These are phyloP conservation scores for Epinephelus cyanopodus DNA, from an alignment of 2,113 vertebrate species.

Conservation along the genomic window DNA sequence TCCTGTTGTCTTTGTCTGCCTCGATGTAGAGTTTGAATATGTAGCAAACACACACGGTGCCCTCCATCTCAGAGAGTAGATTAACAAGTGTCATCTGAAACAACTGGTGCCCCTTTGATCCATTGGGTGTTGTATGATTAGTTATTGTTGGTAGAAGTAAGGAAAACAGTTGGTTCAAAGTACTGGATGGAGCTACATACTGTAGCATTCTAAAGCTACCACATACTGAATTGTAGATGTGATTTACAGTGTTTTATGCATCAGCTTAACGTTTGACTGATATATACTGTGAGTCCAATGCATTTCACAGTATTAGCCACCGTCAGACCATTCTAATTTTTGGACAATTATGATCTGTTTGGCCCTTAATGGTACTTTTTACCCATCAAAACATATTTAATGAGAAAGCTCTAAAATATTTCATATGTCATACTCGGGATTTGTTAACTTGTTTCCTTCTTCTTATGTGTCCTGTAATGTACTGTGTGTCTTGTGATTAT, in stretches of 20 bases:
- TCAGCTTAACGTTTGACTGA: background rate
- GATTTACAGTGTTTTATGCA: background rate
- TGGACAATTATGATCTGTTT: background rate
- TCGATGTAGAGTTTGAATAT: constrained; percentile 19
- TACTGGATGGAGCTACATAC: background rate
- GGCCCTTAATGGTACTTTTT: background rate
- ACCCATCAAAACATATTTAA: background rate
- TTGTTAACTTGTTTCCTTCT: too few relatives aligned
- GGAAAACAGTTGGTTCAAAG: background rate
- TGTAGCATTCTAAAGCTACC: background rate
- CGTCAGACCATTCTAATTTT: background rate
- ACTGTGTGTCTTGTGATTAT: too few relatives aligned
- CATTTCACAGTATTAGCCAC: background rate
- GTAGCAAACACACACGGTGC: background rate
- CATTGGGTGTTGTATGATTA: background rate
- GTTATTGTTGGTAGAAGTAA: background rate
- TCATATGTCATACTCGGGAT: background rate
- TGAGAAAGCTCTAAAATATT: constrained; percentile 1
- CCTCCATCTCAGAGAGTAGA: background rate
- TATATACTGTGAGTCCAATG: background rate
- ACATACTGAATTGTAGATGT: background rate
- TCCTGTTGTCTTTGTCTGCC: constrained; percentile 20
- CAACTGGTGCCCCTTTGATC: background rate
- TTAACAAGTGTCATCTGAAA: constrained; percentile 6
- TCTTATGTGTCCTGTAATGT: background rate